These are phyloP conservation scores for Folsomia manolachei DNA, from an alignment of 2,888 invertebrate species.

Conservation along the genomic window DNA sequence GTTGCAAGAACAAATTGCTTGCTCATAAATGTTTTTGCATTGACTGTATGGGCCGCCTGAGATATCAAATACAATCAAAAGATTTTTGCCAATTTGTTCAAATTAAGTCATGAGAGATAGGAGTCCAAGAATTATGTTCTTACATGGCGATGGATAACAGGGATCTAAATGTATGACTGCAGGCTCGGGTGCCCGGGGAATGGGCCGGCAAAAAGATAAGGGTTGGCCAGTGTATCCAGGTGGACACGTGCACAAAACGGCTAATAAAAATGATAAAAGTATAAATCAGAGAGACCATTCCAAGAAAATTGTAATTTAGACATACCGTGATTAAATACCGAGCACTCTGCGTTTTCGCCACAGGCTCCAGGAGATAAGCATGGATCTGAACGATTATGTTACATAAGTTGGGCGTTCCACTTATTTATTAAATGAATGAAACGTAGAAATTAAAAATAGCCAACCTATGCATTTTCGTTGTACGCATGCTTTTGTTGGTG, in stretches of 20 bases:
- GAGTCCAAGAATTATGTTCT: constrained; percentile 76
- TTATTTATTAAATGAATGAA: no score
- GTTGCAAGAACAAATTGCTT: constrained; percentile 76
- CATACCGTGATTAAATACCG: constrained; percentile 69
- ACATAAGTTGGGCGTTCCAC: no score
- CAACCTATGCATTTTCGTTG: no score
- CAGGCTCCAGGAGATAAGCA: constrained; percentile 68
- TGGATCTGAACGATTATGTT: constrained; percentile 41
- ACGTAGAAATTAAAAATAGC: no score
- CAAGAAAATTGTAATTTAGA: no score
- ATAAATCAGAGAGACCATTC: no score
- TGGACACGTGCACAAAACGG: constrained; percentile 56
- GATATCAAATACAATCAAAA: no score
- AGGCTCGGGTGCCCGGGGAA: constrained; percentile 39
- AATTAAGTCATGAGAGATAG: no score
- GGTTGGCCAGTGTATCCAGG: constrained; percentile 78
- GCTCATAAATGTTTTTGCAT: constrained; percentile 54
- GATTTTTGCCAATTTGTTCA: no score
- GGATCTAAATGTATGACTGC: constrained; percentile 54
- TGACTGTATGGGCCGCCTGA: constrained; percentile 49
- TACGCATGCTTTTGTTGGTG: constrained; percentile 26
- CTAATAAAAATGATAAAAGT: no score
- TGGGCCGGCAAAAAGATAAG: constrained; percentile 70
- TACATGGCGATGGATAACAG: constrained; percentile 76
- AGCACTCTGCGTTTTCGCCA: constrained; percentile 78